phyloP scores from a whole-genome alignment of 2,797 vertebrate species.

The Danionella dracula region DNA sequence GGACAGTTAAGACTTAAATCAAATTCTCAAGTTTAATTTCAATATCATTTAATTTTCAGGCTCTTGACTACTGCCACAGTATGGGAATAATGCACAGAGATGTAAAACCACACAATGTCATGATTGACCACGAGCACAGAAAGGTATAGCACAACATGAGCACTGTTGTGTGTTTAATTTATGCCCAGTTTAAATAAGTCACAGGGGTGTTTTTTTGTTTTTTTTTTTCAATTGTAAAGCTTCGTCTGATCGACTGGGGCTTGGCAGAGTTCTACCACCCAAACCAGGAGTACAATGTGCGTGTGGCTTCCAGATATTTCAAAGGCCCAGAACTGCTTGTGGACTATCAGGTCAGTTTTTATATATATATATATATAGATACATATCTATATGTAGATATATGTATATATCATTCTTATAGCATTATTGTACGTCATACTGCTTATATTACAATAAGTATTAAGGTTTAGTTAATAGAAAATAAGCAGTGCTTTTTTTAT shows the following conservation, averaged over 20 bases:
- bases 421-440: no score
- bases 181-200: neutral
- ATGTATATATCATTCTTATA: no score
- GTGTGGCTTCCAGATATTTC: slow-evolving; percentile 97
- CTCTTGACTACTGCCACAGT: slow-evolving; percentile 98
- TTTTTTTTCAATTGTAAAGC: slow-evolving; percentile 60
- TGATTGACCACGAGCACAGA: slow-evolving; percentile 99
- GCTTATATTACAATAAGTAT: no score
- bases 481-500: no score
- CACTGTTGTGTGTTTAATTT: neutral
- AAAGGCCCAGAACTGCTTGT: slow-evolving; percentile 98
- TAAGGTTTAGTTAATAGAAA: no score
- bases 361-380: no score
- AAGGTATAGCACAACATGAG: slow-evolving; percentile 72
- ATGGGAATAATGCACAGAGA: slow-evolving; percentile 99
- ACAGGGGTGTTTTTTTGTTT: no score
- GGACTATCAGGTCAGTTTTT: slow-evolving; percentile 88
- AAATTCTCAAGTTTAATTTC: neutral
- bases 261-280: slow-evolving; percentile 98
- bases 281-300: slow-evolving; percentile 98
- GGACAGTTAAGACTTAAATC: neutral
- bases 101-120: slow-evolving; percentile 98
- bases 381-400: no score
- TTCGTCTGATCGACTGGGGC: slow-evolving; percentile 97
- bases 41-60: slow-evolving; percentile 56